Evolutionary conservation across 1,140 invertebrate species (phyloP).

Genomic region (Zaprionus gabonicus): DNA sequence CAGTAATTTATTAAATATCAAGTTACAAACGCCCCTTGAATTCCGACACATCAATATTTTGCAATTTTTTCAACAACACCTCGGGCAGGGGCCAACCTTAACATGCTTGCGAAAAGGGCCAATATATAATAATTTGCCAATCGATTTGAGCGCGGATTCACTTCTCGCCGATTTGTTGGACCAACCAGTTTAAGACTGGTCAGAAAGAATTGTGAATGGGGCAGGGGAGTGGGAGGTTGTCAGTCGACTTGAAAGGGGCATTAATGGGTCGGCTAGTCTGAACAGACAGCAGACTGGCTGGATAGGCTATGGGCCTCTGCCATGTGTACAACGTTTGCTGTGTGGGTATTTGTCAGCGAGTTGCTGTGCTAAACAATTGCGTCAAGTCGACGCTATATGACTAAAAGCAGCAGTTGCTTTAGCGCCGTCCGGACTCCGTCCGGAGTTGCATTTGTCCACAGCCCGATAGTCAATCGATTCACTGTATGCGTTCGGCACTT

Average conservation of each 20-base stretch:
- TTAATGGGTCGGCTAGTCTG: constrained; percentile 34
- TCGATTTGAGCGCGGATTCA: constrained; percentile 73
- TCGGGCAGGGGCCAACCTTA: constrained; percentile 54
- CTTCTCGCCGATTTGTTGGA: constrained; percentile 63
- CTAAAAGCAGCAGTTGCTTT: constrained; percentile 39
- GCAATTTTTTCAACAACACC: constrained; percentile 73
- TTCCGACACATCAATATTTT: constrained; percentile 65
- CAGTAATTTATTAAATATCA: constrained; percentile 74
- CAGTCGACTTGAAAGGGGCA: constrained; percentile 16
- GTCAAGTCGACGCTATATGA: constrained; percentile 58
- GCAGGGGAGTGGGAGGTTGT: not conserved
- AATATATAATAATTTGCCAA: constrained; percentile 78
- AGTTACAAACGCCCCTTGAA: constrained; percentile 61
- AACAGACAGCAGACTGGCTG: constrained; percentile 9
- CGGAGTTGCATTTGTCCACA: constrained; percentile 25
- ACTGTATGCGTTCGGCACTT: constrained; percentile 49
- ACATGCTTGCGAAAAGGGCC: constrained; percentile 52
- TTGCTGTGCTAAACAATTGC: constrained; percentile 71
- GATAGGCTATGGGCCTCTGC: constrained; percentile 28
- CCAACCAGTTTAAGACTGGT: constrained; percentile 44
- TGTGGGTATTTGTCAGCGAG: constrained; percentile 58
- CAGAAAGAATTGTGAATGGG: not conserved
- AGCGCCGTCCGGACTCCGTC: constrained; percentile 19
- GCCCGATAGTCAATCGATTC: constrained; percentile 42
- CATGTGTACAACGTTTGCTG: not conserved